These are phyloP conservation scores for Simalia tracyae DNA, from an alignment of 2,797 vertebrate genomes.

Conservation along the genomic window DNA sequence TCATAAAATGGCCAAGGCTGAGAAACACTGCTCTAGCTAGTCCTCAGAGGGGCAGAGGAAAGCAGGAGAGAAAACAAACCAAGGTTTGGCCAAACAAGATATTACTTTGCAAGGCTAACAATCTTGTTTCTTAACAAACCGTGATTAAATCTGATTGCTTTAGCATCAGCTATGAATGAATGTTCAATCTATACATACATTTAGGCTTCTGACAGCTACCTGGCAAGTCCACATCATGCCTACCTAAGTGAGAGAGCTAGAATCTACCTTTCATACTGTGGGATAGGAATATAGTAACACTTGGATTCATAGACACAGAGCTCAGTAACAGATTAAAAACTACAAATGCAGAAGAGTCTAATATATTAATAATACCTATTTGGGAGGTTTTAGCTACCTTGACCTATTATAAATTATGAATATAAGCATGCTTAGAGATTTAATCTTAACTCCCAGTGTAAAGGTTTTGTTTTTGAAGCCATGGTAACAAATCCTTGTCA, in stretches of 20 bases:
- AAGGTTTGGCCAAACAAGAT: not conserved
- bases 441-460: not conserved
- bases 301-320: not conserved
- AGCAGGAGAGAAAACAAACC: not conserved
- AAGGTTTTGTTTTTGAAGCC: not conserved
- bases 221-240: not conserved
- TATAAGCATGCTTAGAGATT: not conserved
- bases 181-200: not conserved
- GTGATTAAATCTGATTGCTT: not conserved
- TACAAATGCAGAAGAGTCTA: not conserved
- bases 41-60: not conserved
- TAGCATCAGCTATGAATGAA: not conserved
- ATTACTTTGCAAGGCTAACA: not conserved
- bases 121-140: not conserved
- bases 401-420: not conserved
- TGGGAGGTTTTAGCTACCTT: not conserved
- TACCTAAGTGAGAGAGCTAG: not conserved
- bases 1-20: no score
- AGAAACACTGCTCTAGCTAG: not conserved
- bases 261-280: not conserved
- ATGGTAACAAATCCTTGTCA: not conserved
- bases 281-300: not conserved
- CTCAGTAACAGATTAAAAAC: not conserved
- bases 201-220: not conserved
- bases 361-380: not conserved